Evolutionary conservation across 2,113 vertebrate species (phyloP), one percentile per base, ranked within the genome.

Genomic region (Onychostruthus taczanowskii): DNA sequence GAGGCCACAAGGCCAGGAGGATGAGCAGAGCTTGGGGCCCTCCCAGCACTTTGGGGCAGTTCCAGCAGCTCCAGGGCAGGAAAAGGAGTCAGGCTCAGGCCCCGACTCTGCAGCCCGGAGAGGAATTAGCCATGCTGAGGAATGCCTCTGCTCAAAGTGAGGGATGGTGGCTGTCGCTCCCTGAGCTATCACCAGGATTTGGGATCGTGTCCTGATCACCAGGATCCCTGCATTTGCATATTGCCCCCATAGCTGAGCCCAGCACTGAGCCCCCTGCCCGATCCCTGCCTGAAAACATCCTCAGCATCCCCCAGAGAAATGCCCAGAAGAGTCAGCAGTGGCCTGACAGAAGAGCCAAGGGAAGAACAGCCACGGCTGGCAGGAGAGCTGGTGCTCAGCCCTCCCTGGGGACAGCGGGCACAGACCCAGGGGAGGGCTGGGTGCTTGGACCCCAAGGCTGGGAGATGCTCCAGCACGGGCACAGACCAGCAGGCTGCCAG

Each of bases 71-170:
- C 62, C 1, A 0, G 30, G 67, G 6, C 1, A 2, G 59, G 16
- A 8, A 8, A 68, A 35, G 26, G 24, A 58, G 80, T 21, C 9
- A 0, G 52, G 80, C 43, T 39, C 27, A 3, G 63, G 16, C 12
- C 64, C 73, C 5, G 8, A 0, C 4, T 1, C 33, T 2, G 1
- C 44, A 41, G 62, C 23, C 76, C 3, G 0, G 35, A 50, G 19
- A 26, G 61, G 30, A 16, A 55, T n/a, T 2, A 0, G 61, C 63
- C 12, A 50, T 21, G 59, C 9, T 56, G 30, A 15, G 3, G 17
- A 27, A 11, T 0, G 0, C 50, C 39, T 78, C 28, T 33, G 53
- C 37, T n/a, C 15, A 0, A 58, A 2, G 33, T 0, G 13, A 27
- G 72, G 91, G 43, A 10, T 19, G 79, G 18, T n/a, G 30, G 79